Percentiles rank a stretch among this genome's conserved stretches.
phyloP scores from a whole-genome alignment of 2,888 invertebrate genomes.

The Amorpha juglandis region DNA sequence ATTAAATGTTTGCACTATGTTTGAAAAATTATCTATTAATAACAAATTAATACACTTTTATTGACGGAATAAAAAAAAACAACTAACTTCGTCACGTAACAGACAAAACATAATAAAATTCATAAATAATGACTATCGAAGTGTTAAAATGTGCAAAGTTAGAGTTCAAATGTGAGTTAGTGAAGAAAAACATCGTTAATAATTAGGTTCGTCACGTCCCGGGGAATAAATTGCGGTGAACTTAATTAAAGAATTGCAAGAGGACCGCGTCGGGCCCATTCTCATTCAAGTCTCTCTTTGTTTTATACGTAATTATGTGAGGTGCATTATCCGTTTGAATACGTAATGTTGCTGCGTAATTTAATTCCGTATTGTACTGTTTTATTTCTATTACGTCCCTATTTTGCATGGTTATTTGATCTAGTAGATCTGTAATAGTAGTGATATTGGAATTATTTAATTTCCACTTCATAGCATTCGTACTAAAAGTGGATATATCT shows the following conservation, averaged over 20 bases:
- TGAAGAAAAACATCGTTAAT: slow-evolving; percentile 46
- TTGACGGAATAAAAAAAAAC: background rate
- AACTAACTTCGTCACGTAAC: too few relatives aligned
- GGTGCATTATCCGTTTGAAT: slow-evolving; percentile 23
- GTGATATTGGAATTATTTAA: too few relatives aligned
- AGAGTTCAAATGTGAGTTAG: slow-evolving; percentile 25
- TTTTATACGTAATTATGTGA: slow-evolving; percentile 26
- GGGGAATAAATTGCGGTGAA: slow-evolving; percentile 66
- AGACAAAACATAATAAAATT: background rate
- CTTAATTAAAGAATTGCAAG: slow-evolving; percentile 66
- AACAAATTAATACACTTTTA: too few relatives aligned
- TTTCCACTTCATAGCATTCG: too few relatives aligned
- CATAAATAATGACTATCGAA: slow-evolving; percentile 4
- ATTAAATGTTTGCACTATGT: too few relatives aligned
- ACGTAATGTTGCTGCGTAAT: slow-evolving; percentile 14
- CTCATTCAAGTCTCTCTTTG: slow-evolving; percentile 24
- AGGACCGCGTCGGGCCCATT: slow-evolving; percentile 33
- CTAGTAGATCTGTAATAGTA: too few relatives aligned
- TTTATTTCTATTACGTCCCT: background rate
- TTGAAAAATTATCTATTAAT: too few relatives aligned
- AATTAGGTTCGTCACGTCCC: slow-evolving; percentile 62
- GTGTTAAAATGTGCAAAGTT: slow-evolving; percentile 26
- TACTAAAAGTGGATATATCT: too few relatives aligned
- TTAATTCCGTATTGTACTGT: background rate
- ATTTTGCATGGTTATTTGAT: background rate